These are phyloP conservation scores for Drosophila mayaguana DNA, from an alignment of 2,888 invertebrate species.

Conservation along the genomic window DNA sequence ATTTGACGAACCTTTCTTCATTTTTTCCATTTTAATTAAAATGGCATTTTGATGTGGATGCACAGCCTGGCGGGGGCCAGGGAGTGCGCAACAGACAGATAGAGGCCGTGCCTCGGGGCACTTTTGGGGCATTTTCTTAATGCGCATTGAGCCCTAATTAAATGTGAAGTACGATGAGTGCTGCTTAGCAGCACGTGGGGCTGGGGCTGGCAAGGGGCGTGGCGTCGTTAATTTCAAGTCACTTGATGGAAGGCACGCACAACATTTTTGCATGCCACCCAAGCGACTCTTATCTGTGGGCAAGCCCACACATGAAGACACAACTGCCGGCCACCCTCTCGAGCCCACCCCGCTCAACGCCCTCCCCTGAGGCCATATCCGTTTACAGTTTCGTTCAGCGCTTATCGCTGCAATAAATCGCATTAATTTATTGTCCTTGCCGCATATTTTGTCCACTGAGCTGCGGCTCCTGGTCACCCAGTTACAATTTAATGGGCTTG, in stretches of 20 bases:
- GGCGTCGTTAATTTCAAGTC: constrained; percentile 54
- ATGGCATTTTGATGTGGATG: constrained; percentile 65
- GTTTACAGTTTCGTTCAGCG: constrained; percentile 52
- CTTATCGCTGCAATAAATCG: constrained; percentile 84
- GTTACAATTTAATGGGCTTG: constrained; percentile 75
- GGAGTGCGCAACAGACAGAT: background rate
- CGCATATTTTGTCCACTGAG: constrained; percentile 76
- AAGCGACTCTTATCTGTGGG: constrained; percentile 55
- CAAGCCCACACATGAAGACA: constrained; percentile 65
- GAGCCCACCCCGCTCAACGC: background rate
- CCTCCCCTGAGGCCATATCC: constrained; percentile 20
- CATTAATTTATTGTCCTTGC: constrained; percentile 84
- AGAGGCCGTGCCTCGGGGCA: constrained; percentile 54
- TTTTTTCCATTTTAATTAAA: constrained; percentile 71
- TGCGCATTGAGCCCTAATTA: constrained; percentile 75
- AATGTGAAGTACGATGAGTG: constrained; percentile 60
- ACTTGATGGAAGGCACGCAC: constrained; percentile 50
- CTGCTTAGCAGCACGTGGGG: constrained; percentile 50
- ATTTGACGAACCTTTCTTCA: constrained; percentile 59
- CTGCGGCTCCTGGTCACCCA: constrained; percentile 39
- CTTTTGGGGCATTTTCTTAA: constrained; percentile 68
- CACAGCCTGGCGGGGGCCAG: background rate
- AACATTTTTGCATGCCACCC: constrained; percentile 65
- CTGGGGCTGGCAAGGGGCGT: constrained; percentile 28
- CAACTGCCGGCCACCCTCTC: constrained; percentile 4